Base-by-base conservation (phyloP, 2,888 invertebrate genomes). In the Cephus rjabovi region DNA sequence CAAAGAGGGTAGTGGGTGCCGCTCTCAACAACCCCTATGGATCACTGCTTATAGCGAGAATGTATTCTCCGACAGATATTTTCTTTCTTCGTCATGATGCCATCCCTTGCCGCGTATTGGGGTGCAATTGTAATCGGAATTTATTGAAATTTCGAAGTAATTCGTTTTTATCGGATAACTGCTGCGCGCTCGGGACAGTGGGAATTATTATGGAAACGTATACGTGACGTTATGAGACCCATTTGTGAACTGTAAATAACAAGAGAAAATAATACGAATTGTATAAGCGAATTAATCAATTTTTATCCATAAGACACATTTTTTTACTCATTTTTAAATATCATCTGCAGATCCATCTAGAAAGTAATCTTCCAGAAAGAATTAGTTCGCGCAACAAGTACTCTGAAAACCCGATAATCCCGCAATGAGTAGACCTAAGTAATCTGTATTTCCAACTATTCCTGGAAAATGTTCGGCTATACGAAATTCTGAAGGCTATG, bases 81-180 rank as follows among this genome's bases (percentile, higher is more conserved):
- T 33, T 71, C 23, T 31, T 31, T 34, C 12, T 71, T 71, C 11
- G 71, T 71, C 71, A 34, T 33, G 31, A 2, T 34, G 23, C 23
- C 78, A 75, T 82, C 69, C 77, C 37, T 35, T 73, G 69, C 37
- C 76, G 69, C 69, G 79, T 73, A 69, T 71, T 34, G 71, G 12
- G 6, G 75, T 80, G 75, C 76, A 77, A 80, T 79, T 75, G 80
- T 83, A 86, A 85, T 85, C 79, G 82, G 77, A 85, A 84, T 84
- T 82, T 83, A 85, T 83, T 76, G 79, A 75, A 77, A 81, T 68
- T 77, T 70, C 23, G n/a, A 79, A 80, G 69, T 81, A 80, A 84
- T 82, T 82, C 79, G 40, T 12, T 78, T 73, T 78, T 76, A 76
- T 81, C 73, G 77, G 77, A 79, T 71, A 56, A 56, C 56, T 56